phyloP scores from a whole-genome alignment of 2,888 invertebrate genomes.

The Cetonia aurata region DNA sequence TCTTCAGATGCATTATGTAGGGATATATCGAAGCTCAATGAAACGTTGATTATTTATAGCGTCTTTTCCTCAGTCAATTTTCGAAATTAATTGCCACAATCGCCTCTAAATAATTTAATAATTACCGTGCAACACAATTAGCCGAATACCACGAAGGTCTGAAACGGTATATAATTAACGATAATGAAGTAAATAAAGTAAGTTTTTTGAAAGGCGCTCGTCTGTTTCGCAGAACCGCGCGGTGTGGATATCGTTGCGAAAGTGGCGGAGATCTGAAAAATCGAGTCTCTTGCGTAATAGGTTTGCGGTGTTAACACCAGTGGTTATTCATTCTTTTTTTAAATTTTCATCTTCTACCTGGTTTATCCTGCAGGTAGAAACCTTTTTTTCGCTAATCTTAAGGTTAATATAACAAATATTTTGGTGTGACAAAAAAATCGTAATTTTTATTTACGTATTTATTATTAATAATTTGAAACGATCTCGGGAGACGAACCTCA shows the following conservation, averaged over 20 bases:
- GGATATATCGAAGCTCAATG: too few relatives aligned
- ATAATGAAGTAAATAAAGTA: conserved; percentile 33
- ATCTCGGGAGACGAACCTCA: too few relatives aligned
- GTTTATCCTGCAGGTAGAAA: too few relatives aligned
- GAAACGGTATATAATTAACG: conserved; percentile 28
- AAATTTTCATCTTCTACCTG: too few relatives aligned
- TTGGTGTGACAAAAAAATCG: too few relatives aligned
- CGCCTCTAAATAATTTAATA: conserved; percentile 19
- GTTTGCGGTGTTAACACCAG: too few relatives aligned
- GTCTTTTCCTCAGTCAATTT: conserved; percentile 5
- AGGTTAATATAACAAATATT: too few relatives aligned
- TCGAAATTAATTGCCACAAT: conserved; percentile 22
- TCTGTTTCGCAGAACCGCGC: neutral
- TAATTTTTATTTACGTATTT: too few relatives aligned
- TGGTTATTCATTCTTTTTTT: too few relatives aligned
- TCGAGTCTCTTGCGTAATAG: conserved; percentile 2
- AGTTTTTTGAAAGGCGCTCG: conserved; percentile 29
- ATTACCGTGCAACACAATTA: conserved; percentile 2
- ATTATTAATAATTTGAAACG: too few relatives aligned
- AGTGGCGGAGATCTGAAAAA: conserved; percentile 24
- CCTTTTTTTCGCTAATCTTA: too few relatives aligned
- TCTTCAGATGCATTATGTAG: conserved; percentile 2
- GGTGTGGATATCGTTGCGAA: neutral
- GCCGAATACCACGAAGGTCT: conserved; percentile 12
- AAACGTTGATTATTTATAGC: too few relatives aligned